phyloP scores from a whole-genome alignment of 1,140 invertebrate genomes.

The Papilio machaon region DNA sequence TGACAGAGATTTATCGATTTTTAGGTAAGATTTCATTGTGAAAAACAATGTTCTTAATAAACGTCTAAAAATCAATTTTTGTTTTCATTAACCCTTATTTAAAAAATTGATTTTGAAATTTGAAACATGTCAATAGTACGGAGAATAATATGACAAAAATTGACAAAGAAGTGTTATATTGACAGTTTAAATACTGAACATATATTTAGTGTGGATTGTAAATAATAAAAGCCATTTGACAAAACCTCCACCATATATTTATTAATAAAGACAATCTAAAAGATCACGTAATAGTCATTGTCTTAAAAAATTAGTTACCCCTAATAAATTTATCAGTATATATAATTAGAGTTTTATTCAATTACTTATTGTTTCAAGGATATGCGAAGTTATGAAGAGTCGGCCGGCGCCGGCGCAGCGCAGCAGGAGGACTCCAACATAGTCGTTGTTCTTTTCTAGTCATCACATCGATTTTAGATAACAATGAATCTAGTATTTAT shows the following conservation, averaged over 20 bases:
- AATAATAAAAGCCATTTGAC: constrained; percentile 77
- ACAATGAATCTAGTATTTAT: constrained; percentile 76
- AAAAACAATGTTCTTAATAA: constrained; percentile 77
- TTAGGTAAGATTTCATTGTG: constrained; percentile 69
- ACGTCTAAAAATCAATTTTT: constrained; percentile 60
- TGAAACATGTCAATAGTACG: no score
- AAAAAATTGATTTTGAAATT: no score
- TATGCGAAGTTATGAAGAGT: constrained; percentile 80
- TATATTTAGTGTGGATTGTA: not conserved
- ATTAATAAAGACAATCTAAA: constrained; percentile 83
- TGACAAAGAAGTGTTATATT: not conserved
- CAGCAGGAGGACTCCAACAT: constrained; percentile 64
- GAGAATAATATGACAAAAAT: no score
- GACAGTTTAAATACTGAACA: not conserved
- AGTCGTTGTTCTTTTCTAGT: constrained; percentile 77
- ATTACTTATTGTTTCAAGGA: constrained; percentile 82
- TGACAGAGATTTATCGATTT: constrained; percentile 78
- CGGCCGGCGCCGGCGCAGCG: constrained; percentile 60
- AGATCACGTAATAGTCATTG: constrained; percentile 81
- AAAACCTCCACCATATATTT: constrained; percentile 82
- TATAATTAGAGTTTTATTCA: constrained; percentile 77
- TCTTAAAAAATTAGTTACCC: constrained; percentile 82
- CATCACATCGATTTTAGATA: constrained; percentile 77
- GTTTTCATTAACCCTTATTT: constrained; percentile 46
- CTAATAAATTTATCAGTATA: constrained; percentile 82